phyloP scores from a whole-genome alignment of 2,888 invertebrate species.

The Ceriagrion tenellum region DNA sequence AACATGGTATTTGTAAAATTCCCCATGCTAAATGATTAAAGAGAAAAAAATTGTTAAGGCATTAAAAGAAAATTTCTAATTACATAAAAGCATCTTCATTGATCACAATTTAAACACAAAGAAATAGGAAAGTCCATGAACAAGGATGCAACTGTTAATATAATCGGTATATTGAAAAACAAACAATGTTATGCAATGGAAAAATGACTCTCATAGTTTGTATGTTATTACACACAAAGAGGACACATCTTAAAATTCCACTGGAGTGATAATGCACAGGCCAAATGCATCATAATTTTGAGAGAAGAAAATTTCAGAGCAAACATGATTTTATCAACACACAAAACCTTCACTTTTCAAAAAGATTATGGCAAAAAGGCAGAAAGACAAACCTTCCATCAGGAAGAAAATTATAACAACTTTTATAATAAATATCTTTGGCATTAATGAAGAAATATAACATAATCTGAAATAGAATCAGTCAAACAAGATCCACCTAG shows the following conservation, averaged over 20 bases:
- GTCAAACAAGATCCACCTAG: background rate
- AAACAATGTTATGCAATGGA: background rate
- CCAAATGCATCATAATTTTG: slow-evolving; percentile 46
- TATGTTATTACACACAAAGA: slow-evolving; percentile 5
- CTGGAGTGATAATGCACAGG: slow-evolving; percentile 21
- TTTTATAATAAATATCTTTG: background rate
- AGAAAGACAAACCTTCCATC: slow-evolving; percentile 39
- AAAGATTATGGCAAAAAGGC: slow-evolving; percentile 53
- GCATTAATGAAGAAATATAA: background rate
- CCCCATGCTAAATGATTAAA: background rate
- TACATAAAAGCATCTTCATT: background rate
- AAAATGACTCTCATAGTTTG: background rate
- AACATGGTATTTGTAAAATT: slow-evolving; percentile 49
- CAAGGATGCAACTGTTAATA: background rate
- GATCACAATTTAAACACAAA: background rate
- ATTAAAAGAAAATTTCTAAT: background rate
- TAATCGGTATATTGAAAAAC: background rate
- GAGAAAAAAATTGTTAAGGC: background rate
- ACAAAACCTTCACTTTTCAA: slow-evolving; percentile 20
- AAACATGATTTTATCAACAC: slow-evolving; percentile 39
- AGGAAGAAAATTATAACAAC: slow-evolving; percentile 19
- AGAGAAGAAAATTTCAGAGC: background rate
- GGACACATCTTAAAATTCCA: slow-evolving; percentile 42
- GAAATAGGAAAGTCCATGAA: background rate
- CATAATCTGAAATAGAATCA: slow-evolving; percentile 51